Conservation (phyloP, 2,888 invertebrate genomes). For the Luffia ferchaultella region DNA sequence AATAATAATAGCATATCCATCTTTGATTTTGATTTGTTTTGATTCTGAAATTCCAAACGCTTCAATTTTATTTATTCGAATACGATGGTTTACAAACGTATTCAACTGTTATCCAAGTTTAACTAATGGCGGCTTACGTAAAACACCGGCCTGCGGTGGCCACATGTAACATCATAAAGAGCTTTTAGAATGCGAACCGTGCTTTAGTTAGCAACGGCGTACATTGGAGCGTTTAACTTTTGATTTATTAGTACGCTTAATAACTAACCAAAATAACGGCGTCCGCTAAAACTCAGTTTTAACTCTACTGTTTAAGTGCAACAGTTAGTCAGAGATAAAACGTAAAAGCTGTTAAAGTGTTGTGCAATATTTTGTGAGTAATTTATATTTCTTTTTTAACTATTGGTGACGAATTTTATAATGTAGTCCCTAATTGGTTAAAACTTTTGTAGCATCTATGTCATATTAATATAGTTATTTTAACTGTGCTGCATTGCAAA, state of each 20-base stretch:
- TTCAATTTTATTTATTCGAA: too few relatives aligned
- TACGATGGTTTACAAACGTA: too few relatives aligned
- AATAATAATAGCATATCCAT: too few relatives aligned
- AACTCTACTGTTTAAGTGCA: background rate
- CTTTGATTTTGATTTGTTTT: too few relatives aligned
- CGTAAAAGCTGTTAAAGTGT: background rate
- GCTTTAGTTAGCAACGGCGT: constrained; percentile 24
- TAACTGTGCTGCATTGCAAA: too few relatives aligned
- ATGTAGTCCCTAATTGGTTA: background rate
- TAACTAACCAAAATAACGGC: constrained; percentile 24
- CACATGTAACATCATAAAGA: background rate
- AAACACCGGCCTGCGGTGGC: background rate
- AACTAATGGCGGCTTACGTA: background rate
- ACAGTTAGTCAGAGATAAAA: background rate
- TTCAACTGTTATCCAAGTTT: too few relatives aligned
- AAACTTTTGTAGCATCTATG: too few relatives aligned
- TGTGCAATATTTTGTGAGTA: background rate
- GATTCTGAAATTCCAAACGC: too few relatives aligned
- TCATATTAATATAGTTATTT: too few relatives aligned
- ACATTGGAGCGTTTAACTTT: constrained; percentile 43
- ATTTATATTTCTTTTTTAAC: background rate
- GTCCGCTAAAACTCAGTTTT: constrained; percentile 23
- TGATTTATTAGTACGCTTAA: constrained; percentile 45
- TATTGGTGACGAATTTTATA: background rate
- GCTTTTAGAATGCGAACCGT: constrained; percentile 34